A percentile compares a stretch with the other conserved stretches of the same genome.
phyloP scores from a whole-genome alignment of 2,888 invertebrate genomes.

The Netelia inedita region DNA sequence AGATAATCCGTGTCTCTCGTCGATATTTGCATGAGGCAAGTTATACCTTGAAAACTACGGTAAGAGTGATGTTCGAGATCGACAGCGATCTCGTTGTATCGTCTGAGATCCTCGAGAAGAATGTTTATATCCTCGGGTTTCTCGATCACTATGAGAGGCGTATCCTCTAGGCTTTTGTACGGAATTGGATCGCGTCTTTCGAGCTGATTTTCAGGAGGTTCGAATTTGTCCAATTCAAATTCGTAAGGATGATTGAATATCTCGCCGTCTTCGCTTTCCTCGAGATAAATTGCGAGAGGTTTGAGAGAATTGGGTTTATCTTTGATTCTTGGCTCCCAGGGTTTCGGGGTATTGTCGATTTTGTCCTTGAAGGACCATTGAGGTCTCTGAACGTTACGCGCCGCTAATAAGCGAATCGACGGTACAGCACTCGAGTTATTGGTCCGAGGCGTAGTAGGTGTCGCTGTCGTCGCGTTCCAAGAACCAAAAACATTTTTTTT shows the following conservation, averaged over 20 bases:
- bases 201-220: constrained; percentile 87
- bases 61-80: constrained; percentile 98
- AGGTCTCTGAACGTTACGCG: constrained; percentile 92
- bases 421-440: constrained; percentile 61
- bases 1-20: constrained; percentile 93
- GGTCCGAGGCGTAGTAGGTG: not conserved
- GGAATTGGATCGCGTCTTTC: constrained; percentile 84
- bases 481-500: constrained; percentile 86
- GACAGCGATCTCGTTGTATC: constrained; percentile 92
- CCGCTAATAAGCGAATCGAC: constrained; percentile 88
- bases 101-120: constrained; percentile 89
- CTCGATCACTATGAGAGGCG: constrained; percentile 90
- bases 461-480: constrained; percentile 86
- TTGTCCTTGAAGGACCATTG: constrained; percentile 94
- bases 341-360: constrained; percentile 92
- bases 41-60: constrained; percentile 96
- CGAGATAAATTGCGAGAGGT: constrained; percentile 91
- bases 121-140: constrained; percentile 88
- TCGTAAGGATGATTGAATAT: constrained; percentile 94
- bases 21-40: constrained; percentile 98
- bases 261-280: constrained; percentile 88
- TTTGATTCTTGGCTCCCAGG: constrained; percentile 94
- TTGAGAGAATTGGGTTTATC: constrained; percentile 95
- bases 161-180: constrained; percentile 87
- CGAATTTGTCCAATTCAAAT: constrained; percentile 92